Evolutionary conservation across 2,797 vertebrate genomes (phyloP), one percentile per base, ranked within the genome.

Genomic region (Bufotes viridis): DNA sequence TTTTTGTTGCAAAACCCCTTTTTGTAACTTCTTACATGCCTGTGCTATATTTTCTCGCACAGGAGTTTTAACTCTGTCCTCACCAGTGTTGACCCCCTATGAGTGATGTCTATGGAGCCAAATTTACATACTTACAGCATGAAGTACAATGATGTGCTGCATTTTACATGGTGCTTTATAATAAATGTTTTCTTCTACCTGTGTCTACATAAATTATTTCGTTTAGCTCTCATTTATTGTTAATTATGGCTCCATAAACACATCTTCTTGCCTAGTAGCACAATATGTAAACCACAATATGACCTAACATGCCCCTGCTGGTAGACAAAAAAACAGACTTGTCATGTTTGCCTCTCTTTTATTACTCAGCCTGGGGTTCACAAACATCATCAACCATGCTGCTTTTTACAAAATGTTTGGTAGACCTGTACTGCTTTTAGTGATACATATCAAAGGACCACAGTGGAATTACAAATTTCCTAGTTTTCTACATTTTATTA

Each of bases 211-310:
- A 75, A 75, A 78, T 78, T 42, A 78, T n/a, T 78, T 78, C 5
- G 1, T 11, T 74, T 53, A 53, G 74, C 49, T 76, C 11, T 72
- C 42, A 51, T 78, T 78, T 78, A n/a, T 51, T 55, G 51, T 53
- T 78, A 78, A 78, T 78, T 24, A 76, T 76, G 22, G 49, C 24
- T 53, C 34, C 49, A 20, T 20, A 72, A 29, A 22, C 34, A 49
- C 72, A 5, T 74, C 18, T 49, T 49, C 9, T n/a, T 22, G 55
- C 2, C 42, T 42, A 42, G 42, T 5, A 42, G 49, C 51, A 24
- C 49, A 78, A 78, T 55, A 24, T 78, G 75, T 53, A 78, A 75
- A 78, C 75, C 75, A 78, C 75, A 78, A 78, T 81, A 14, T n/a
- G 55, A 65, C 60, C 58, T 81, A 65, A 81, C 79, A 81, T 65